Conservation (phyloP, 2,888 invertebrate genomes). For the Ormyrus thymus region DNA sequence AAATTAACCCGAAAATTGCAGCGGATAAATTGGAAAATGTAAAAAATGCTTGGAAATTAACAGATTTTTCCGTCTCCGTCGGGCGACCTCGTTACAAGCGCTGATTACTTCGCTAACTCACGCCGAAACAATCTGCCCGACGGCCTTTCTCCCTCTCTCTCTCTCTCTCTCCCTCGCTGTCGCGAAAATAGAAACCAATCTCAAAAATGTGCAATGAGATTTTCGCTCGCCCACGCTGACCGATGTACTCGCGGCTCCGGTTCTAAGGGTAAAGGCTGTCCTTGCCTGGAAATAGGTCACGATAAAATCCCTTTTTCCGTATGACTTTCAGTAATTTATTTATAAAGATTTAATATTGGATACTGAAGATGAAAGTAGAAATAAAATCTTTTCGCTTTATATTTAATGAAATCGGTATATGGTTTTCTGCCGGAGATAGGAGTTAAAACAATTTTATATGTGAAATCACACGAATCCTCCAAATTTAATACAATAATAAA, state of each 20-base stretch:
- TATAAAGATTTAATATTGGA: too few relatives aligned
- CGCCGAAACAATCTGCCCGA: constrained; percentile 34
- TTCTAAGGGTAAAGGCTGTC: neutral
- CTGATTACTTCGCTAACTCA: constrained; percentile 35
- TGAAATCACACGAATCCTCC: too few relatives aligned
- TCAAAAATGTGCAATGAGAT: constrained; percentile 34
- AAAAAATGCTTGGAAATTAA: constrained; percentile 31
- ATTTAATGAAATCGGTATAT: too few relatives aligned
- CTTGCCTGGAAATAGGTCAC: neutral
- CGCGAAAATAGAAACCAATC: constrained; percentile 38
- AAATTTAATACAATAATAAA: too few relatives aligned
- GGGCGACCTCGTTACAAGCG: constrained; percentile 20
- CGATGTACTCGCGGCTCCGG: neutral
- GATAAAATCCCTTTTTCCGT: neutral
- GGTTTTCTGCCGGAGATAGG: too few relatives aligned
- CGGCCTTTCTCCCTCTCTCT: neutral
- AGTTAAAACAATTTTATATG: too few relatives aligned
- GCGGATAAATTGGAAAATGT: constrained; percentile 31
- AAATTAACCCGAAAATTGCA: constrained; percentile 46
- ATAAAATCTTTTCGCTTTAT: too few relatives aligned
- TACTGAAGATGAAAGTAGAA: too few relatives aligned
- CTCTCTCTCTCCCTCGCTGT: too few relatives aligned
- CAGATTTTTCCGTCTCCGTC: neutral
- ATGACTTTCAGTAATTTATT: neutral
- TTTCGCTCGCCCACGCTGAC: neutral